Conservation (phyloP, 1,140 invertebrate species). For the Phymorhynchus buccinoides region DNA sequence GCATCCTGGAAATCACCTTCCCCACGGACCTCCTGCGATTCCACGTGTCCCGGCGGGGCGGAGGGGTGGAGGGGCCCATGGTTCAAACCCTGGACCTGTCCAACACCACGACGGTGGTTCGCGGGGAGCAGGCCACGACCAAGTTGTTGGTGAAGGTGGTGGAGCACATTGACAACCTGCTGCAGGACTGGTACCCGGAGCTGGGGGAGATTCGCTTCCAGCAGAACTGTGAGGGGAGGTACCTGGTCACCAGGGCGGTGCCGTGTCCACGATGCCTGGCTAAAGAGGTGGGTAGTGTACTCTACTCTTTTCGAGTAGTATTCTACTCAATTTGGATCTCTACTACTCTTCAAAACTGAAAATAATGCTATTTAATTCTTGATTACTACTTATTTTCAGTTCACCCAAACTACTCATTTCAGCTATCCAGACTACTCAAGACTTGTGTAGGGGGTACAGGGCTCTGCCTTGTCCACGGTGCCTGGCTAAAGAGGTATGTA, state of each 20-base stretch:
- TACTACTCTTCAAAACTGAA: no score
- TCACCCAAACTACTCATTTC: no score
- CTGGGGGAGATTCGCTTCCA: slow-evolving; percentile 92
- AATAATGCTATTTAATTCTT: no score
- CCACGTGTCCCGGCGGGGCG: slow-evolving; percentile 47
- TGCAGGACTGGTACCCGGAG: slow-evolving; percentile 98
- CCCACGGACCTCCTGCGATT: slow-evolving; percentile 77
- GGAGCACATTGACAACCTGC: slow-evolving; percentile 95
- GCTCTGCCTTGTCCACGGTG: no score
- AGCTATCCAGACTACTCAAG: no score
- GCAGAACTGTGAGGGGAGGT: slow-evolving; percentile 95
- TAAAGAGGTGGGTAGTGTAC: slow-evolving; percentile 42
- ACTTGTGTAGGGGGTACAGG: no score
- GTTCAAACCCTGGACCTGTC: slow-evolving; percentile 34
- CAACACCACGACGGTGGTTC: slow-evolving; percentile 39
- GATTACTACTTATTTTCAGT: no score
- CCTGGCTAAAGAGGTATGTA: no score
- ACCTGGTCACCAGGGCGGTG: slow-evolving; percentile 94
- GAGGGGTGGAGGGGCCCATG: slow-evolving; percentile 42
- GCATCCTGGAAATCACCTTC: slow-evolving; percentile 91
- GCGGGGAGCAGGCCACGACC: slow-evolving; percentile 81
- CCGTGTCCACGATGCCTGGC: slow-evolving; percentile 88
- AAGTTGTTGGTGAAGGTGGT: slow-evolving; percentile 92
- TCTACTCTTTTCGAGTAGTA: no score
- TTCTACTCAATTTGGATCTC: no score